Conservation (phyloP, 2,888 invertebrate species). For the Trichacis sp. region DNA sequence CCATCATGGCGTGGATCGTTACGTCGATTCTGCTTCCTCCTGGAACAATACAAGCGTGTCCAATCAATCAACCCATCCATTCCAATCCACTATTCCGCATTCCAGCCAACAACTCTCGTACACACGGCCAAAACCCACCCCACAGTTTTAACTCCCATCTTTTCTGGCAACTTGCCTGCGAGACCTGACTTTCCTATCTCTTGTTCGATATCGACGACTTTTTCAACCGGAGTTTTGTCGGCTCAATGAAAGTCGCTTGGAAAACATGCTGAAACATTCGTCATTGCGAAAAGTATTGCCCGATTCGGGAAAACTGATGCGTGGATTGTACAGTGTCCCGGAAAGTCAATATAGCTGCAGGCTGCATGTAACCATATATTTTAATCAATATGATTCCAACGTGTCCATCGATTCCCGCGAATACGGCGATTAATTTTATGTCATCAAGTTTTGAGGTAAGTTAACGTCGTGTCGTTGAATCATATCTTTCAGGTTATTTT, state of each 20-base stretch:
- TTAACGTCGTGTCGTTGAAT: too few species aligned
- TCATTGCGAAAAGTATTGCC: conserved; percentile 35
- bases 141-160: conserved; percentile 45
- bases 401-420: conserved; percentile 30
- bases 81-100: conserved; percentile 51
- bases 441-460: too few species aligned
- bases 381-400: conserved; percentile 15
- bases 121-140: conserved; percentile 45
- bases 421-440: conserved; percentile 17
- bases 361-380: conserved; percentile 24
- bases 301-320: conserved; percentile 30
- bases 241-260: conserved; percentile 58
- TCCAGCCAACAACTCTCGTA: conserved; percentile 46
- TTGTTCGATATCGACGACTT: conserved; percentile 36
- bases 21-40: conserved; percentile 69
- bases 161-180: conserved; percentile 50
- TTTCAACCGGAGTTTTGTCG: conserved; percentile 51
- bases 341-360: conserved; percentile 24
- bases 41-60: conserved; percentile 66
- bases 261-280: conserved; percentile 39
- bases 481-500: too few species aligned
- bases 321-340: conserved; percentile 28
- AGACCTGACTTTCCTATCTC: conserved; percentile 31
- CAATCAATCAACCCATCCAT: conserved; percentile 67
- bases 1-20: conserved; percentile 67